Evolutionary conservation across 1,140 invertebrate genomes (phyloP).

Genomic region (Drosophila novamexicana): DNA sequence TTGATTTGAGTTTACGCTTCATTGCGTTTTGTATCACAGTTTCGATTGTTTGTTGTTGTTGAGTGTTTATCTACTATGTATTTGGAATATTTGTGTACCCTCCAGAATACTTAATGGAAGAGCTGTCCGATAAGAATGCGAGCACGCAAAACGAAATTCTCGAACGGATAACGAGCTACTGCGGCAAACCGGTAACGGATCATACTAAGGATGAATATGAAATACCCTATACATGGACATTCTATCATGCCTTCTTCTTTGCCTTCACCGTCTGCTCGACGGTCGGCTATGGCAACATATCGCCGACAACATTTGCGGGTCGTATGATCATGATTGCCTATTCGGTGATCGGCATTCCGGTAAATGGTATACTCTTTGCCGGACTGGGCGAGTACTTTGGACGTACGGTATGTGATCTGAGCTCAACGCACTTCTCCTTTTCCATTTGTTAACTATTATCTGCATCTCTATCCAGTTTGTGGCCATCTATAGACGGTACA

Average conservation of each 20-base stretch:
- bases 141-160: conserved; percentile 87
- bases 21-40: conserved; percentile 27
- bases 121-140: conserved; percentile 86
- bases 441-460: not conserved
- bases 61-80: conserved; percentile 1
- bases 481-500: conserved; percentile 90
- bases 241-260: conserved; percentile 97
- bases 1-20: conserved; percentile 57
- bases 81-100: conserved; percentile 47
- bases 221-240: conserved; percentile 91
- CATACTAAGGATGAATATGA: conserved; percentile 86
- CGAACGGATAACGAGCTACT: conserved; percentile 88
- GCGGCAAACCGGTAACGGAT: conserved; percentile 88
- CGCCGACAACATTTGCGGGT: conserved; percentile 92
- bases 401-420: conserved; percentile 86
- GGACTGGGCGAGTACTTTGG: conserved; percentile 93
- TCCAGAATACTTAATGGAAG: conserved; percentile 87
- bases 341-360: conserved; percentile 96
- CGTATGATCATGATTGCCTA: conserved; percentile 96
- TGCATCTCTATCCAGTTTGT: conserved; percentile 86
- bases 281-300: conserved; percentile 95
- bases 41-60: not conserved
- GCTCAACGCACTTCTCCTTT: not conserved
- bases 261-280: conserved; percentile 97
- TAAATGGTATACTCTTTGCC: conserved; percentile 94